These are phyloP conservation scores for Atta texana DNA, from an alignment of 1,140 invertebrate species.

Conservation along the genomic window DNA sequence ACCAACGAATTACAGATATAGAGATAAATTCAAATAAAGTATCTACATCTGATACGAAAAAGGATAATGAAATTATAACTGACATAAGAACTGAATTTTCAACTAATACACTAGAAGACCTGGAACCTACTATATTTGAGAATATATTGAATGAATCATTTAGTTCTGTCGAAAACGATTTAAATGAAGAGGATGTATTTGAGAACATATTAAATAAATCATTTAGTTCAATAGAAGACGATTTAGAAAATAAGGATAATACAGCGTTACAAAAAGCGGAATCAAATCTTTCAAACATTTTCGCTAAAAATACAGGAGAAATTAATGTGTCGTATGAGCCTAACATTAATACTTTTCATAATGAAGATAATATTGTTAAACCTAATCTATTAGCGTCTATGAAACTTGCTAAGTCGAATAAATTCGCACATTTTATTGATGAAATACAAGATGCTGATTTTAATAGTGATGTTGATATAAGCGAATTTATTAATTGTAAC, in stretches of 20 bases:
- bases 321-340: neutral
- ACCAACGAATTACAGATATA: neutral
- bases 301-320: neutral
- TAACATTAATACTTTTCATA: neutral
- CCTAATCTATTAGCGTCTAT: neutral
- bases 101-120: neutral
- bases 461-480: conserved; percentile 45
- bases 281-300: neutral
- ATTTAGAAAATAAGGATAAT: neutral
- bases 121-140: conserved; percentile 66
- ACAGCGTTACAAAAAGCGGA: neutral
- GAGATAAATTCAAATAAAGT: neutral
- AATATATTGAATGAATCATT: conserved; percentile 72
- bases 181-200: neutral
- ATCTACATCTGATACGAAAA: neutral
- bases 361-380: neutral
- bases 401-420: neutral
- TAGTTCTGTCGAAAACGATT: conserved; percentile 61
- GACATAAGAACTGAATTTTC: neutral
- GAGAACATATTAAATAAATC: conserved; percentile 25
- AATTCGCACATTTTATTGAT: neutral
- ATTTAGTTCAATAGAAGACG: conserved; percentile 65
- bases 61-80: neutral
- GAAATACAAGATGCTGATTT: conserved; percentile 36
- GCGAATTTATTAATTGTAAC: neutral